Percentiles rank a stretch among this genome's conserved stretches.
These are phyloP conservation scores for Limosa lapponica DNA, from an alignment of 2,797 vertebrate genomes.

Conservation along the genomic window DNA sequence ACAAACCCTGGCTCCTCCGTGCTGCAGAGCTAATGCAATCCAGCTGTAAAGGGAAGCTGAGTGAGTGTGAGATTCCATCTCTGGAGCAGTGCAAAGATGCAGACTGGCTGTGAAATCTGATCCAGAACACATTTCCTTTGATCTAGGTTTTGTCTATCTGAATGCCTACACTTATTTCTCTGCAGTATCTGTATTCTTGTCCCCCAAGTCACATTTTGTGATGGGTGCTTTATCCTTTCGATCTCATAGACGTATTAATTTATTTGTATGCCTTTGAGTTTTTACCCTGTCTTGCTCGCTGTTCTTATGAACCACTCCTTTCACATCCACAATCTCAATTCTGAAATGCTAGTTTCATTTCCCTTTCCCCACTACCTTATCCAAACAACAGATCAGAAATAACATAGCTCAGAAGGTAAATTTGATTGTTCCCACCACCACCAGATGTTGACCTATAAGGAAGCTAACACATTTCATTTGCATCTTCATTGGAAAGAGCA, in stretches of 20 bases:
- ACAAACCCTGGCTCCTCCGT: not conserved
- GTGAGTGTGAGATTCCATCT: not conserved
- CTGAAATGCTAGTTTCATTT: not conserved
- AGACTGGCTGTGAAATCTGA: not conserved
- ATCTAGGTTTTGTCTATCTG: not conserved
- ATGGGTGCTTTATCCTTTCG: not conserved
- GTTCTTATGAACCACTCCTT: not conserved
- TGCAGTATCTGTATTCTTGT: not conserved
- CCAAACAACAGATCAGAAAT: not conserved
- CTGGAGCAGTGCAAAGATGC: not conserved
- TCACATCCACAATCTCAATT: not conserved
- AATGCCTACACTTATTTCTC: not conserved
- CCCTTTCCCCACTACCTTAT: not conserved
- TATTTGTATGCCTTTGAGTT: not conserved
- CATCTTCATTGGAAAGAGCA: not conserved
- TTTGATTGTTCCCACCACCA: not conserved
- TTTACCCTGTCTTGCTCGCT: not conserved
- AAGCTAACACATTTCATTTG: not conserved
- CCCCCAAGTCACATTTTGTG: not conserved
- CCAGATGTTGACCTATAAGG: not conserved
- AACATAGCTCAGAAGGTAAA: not conserved
- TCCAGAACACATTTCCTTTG: not conserved
- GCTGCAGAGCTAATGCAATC: not conserved
- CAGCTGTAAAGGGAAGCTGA: not conserved
- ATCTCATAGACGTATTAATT: not conserved